phyloP scores from a whole-genome alignment of 2,113 vertebrate species.

The Motacilla tschutschensis region DNA sequence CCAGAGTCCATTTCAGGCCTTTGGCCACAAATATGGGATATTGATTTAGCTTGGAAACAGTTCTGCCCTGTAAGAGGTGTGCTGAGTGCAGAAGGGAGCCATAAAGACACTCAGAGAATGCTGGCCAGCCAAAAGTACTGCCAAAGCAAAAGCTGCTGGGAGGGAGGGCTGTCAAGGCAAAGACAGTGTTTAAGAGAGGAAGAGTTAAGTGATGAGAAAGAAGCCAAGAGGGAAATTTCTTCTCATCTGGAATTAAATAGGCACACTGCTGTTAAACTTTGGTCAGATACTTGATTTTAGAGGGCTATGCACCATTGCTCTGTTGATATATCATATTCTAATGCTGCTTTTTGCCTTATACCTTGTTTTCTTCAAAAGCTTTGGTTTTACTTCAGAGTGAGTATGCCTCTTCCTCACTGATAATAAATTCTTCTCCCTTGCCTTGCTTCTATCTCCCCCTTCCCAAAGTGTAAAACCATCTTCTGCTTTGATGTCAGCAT shows the following conservation, averaged over 20 bases:
- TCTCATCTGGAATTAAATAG: background rate
- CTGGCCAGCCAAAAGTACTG: background rate
- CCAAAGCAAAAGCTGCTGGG: background rate
- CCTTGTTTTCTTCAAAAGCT: background rate
- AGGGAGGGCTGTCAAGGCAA: background rate
- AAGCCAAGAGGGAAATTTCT: conserved; percentile 11
- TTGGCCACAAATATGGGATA: background rate
- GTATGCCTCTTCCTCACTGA: background rate
- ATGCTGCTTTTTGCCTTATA: background rate
- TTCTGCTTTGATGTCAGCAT: background rate
- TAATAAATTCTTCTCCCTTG: background rate
- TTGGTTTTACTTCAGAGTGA: background rate
- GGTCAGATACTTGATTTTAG: background rate
- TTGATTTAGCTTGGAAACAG: conserved; percentile 10
- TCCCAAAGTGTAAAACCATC: background rate
- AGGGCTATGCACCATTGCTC: background rate
- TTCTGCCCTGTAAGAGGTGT: background rate
- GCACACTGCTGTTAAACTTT: background rate
- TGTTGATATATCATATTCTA: background rate
- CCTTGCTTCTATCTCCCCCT: background rate
- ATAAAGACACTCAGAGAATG: background rate
- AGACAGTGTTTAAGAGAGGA: background rate
- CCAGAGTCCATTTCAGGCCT: background rate
- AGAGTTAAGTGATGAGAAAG: background rate
- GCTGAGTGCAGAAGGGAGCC: background rate